Base-by-base conservation (phyloP, 1,140 invertebrate genomes). In the Metopolophium dirhodum region DNA sequence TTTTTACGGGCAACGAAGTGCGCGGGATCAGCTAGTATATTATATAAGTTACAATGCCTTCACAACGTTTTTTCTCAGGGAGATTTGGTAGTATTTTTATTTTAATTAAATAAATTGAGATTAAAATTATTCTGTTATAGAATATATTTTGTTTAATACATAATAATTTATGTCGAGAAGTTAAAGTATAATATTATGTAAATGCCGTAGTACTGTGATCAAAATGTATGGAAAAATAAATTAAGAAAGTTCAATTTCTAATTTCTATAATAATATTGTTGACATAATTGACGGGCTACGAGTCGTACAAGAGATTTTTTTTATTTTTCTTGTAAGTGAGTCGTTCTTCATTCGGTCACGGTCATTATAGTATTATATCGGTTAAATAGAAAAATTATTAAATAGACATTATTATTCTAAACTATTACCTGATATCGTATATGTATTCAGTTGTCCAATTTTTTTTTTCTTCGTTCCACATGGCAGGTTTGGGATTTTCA, bases 401-500 rank as follows among this genome's bases (percentile, higher is more conserved):
- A 23, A 54, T 51, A 14, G 20, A 68, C 30, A 68, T 9, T 68
- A n/a, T 1, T 68, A n/a, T 77, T 23, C n/a, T 77, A n/a, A 11
- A 85, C 11, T 49, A 54, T 94, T 97, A 98, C 94, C 98, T 98
- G 85, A 97, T 96, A 94, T 98, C 98, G 94, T 98, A 97, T 3
- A 98, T 96, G 94, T 97, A 96, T 92, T 97, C 96, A 3, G 96
- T 97, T 1, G 97, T 97, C 98, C 98, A 98, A 20, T 95, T 94
- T 83, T 95, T 95, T 90, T 94, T 94, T 2, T 96, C 94, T 22
- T 91, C 96, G 93, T 97, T 96, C 98, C 98, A 98, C 93, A 97
- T 96, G 30, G 97, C 97, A 8, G 98, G 96, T 23, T 97, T 96
- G 0, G 98, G 98, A 3, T 97, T 97, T 94, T 98, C 98, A 61